Conservation (phyloP, 2,888 invertebrate species). For the Bugula neritina region DNA sequence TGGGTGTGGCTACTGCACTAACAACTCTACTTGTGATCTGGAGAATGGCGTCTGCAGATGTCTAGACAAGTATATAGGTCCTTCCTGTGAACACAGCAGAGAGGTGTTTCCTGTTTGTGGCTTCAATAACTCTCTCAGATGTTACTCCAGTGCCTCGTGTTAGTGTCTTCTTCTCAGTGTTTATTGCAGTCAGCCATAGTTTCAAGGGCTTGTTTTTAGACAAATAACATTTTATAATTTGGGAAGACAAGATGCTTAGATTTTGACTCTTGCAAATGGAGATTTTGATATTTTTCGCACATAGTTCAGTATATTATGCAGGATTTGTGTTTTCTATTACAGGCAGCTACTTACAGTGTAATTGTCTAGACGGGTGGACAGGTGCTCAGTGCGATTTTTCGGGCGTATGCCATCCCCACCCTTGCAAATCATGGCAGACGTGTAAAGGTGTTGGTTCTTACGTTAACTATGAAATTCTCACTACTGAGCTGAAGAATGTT, state of each 20-base stretch:
- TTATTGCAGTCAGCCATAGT: too few species aligned
- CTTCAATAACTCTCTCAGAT: neutral
- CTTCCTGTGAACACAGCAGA: neutral
- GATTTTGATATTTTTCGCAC: too few species aligned
- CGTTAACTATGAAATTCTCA: neutral
- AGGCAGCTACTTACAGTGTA: constrained; percentile 15
- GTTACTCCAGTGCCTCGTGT: neutral
- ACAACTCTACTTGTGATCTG: neutral
- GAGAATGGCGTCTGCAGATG: constrained; percentile 8
- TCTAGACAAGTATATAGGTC: neutral
- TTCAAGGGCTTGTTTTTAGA: too few species aligned
- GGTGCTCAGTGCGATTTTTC: constrained; percentile 19
- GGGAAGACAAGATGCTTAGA: too few species aligned
- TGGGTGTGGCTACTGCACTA: constrained; percentile 26
- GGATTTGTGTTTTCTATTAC: too few species aligned
- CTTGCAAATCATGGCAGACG: neutral
- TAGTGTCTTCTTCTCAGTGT: neutral
- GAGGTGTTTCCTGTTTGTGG: constrained; percentile 5
- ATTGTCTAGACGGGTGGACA: neutral
- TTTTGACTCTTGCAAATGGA: too few species aligned
- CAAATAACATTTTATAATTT: too few species aligned
- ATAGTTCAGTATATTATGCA: too few species aligned
- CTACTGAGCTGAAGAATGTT: neutral
- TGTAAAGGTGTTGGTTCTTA: constrained; percentile 2
- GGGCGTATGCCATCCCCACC: neutral